Evolutionary conservation across 2,113 vertebrate genomes (phyloP).

Genomic region (Pelecanus crispus): DNA sequence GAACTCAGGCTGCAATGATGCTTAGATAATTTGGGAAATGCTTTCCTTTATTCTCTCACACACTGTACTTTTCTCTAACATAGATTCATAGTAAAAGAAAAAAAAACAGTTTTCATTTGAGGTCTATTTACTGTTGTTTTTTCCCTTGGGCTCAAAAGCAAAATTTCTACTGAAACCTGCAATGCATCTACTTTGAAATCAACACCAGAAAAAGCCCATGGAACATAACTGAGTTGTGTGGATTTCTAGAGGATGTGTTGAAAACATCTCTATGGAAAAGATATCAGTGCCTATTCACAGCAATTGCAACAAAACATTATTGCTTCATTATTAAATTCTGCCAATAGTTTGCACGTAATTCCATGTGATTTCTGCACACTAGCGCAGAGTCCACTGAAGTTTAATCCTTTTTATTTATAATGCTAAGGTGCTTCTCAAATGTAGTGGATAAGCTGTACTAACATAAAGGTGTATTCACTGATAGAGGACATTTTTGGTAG

Average conservation of each 20-base stretch:
- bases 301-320: background rate
- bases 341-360: background rate
- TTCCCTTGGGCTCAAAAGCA: background rate
- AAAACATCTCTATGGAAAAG: background rate
- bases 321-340: background rate
- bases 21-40: conserved; percentile 33
- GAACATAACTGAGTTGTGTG: background rate
- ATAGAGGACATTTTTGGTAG: background rate
- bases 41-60: background rate
- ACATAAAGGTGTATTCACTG: background rate
- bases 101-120: background rate
- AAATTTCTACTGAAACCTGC: background rate
- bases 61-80: background rate
- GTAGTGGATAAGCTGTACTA: background rate
- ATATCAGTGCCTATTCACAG: background rate
- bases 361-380: background rate
- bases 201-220: background rate
- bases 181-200: background rate
- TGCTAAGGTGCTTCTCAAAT: background rate
- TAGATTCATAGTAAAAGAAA: background rate
- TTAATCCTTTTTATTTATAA: background rate
- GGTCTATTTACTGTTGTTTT: background rate
- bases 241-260: background rate
- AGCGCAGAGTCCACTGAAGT: background rate
- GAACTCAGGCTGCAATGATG: background rate